Evolutionary conservation across 92 coral and sea anemone genomes (phyloP), one percentile per base, ranked within the genome.

Genomic region (Epizoanthus illoricatus): DNA sequence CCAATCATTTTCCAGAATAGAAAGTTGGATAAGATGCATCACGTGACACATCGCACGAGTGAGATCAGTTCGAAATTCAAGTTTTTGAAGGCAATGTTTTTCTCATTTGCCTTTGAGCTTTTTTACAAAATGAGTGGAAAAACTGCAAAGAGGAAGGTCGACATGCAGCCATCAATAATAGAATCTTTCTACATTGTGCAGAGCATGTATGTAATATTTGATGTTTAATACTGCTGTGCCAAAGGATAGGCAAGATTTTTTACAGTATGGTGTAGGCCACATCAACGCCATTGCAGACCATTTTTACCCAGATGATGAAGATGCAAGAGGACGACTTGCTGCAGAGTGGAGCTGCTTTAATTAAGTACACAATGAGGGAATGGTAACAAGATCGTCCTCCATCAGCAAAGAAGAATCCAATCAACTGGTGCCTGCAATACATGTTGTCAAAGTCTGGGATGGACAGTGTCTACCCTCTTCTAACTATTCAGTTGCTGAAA

Each of bases 391-490:
- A 67, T 67, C 49, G 4, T 1, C 72, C 72, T 1, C 72, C 72
- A 67, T 67, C 72, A 67, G 72, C 72, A 67, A 67, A 67, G 49
- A 67, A 68, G 52, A 68, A 68, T 68, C 73, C 73, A 68, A 68
- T 68, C 49, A 68, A 68, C 73, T 68, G 73, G 52, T 68, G 73
- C 73, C 49, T 68, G 73, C 73, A 39, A 16, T 7, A 12, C 7
- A 16, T 68, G 5, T 68, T 68, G 73, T 9, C 73, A 68, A 68
- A 39, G 73, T 16, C 73, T 0, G 49, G 73, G 73, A 68, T 68
- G 73, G 73, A 33, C 7, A 16, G 8, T 68, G 52, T 68, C 73
- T 68, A 68, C 52, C 73, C 73, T 21, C 71, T 66, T 24, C 71
- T 66, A 5, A 68, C 73, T 5, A 68, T 39, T 68, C n/a, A n/a